Evolutionary conservation across 1,140 invertebrate genomes (phyloP).

Genomic region (Phymastichus coffea): DNA sequence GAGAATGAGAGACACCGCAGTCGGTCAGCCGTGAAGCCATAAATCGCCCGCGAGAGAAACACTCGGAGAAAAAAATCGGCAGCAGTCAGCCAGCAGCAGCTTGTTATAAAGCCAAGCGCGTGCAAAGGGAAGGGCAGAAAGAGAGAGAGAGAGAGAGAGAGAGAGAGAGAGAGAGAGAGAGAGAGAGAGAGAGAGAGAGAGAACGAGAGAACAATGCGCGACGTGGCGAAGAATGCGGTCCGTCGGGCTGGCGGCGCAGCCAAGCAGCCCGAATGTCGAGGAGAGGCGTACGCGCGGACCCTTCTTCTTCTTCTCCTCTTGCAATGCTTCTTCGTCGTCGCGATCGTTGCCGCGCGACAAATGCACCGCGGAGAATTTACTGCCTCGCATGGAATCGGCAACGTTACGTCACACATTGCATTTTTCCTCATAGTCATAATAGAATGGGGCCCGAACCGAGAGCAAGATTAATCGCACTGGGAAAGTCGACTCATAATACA

Average conservation of each 20-base stretch:
- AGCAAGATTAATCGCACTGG: background rate
- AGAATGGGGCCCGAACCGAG: too few relatives aligned
- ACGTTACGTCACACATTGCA: too few relatives aligned
- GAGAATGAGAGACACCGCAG: too few relatives aligned
- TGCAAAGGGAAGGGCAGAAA: constrained; percentile 20
- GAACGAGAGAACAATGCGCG: constrained; percentile 53
- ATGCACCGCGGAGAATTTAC: too few relatives aligned
- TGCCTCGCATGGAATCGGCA: too few relatives aligned
- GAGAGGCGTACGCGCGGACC: constrained; percentile 13
- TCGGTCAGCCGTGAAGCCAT: constrained; percentile 53
- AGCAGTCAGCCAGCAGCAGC: constrained; percentile 37
- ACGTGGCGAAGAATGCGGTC: constrained; percentile 56
- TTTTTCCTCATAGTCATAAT: too few relatives aligned
- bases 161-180: background rate
- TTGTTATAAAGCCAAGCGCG: constrained; percentile 41
- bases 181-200: too few relatives aligned
- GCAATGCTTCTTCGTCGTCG: background rate
- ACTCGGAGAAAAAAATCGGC: constrained; percentile 42
- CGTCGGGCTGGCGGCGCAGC: constrained; percentile 40
- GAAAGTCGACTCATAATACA: background rate
- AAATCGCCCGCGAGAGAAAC: constrained; percentile 46
- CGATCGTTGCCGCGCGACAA: background rate
- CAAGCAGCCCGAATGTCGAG: constrained; percentile 9
- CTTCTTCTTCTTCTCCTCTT: background rate
- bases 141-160: background rate